phyloP scores from a whole-genome alignment of 2,113 vertebrate species.

The Brienomyrus brachyistius region DNA sequence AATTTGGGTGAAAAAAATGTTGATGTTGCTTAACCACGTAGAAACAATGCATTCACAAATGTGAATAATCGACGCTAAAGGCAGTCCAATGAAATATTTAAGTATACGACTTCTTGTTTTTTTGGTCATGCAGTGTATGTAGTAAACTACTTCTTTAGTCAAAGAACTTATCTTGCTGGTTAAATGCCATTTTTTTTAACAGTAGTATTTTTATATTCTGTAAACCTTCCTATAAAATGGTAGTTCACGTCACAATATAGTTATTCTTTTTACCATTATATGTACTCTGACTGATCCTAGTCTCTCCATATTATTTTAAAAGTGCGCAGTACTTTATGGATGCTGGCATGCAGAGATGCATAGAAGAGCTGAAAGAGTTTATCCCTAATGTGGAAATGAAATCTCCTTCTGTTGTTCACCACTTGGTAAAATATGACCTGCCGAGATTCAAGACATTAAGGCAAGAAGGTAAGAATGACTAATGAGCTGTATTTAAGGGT shows the following conservation, averaged over 20 bases:
- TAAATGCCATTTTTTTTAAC: not conserved
- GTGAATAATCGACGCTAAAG: no score
- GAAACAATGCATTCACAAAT: no score
- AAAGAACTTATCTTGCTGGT: not conserved
- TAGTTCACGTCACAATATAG: not conserved
- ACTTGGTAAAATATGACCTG: slow-evolving; percentile 32
- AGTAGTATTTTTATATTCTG: not conserved
- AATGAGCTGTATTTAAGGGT: not conserved
- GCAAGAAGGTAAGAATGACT: slow-evolving; percentile 26
- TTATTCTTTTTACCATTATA: not conserved
- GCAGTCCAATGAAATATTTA: no score
- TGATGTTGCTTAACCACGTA: no score
- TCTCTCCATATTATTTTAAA: not conserved
- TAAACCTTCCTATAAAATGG: not conserved
- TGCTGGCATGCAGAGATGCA: not conserved
- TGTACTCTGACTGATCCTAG: not conserved
- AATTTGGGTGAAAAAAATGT: no score
- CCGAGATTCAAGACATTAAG: slow-evolving; percentile 32
- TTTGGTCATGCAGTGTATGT: not conserved
- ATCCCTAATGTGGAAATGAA: slow-evolving; percentile 13
- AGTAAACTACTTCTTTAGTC: not conserved
- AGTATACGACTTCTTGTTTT: no score
- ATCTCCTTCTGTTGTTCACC: not conserved
- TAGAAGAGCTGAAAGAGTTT: slow-evolving; percentile 17
- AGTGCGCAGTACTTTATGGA: not conserved